Evolutionary conservation across 2,888 invertebrate genomes (phyloP).

Genomic region (Tinea pellionella): DNA sequence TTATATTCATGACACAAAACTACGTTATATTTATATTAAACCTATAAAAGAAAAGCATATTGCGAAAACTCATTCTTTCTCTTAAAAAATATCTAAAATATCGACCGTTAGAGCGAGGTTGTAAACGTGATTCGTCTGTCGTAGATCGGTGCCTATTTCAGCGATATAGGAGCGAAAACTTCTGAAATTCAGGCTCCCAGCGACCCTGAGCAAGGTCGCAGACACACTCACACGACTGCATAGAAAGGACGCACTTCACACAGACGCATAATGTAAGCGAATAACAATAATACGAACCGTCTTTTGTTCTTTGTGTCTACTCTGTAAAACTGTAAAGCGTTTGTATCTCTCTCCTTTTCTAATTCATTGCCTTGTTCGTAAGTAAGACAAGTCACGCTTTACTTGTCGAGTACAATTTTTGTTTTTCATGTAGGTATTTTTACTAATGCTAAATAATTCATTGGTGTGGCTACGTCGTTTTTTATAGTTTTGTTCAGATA

Average conservation of each 20-base stretch:
- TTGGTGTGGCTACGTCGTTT: no score
- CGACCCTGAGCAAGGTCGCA: slow-evolving; percentile 64
- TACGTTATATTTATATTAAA: no score
- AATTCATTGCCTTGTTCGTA: no score
- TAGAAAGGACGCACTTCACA: slow-evolving; percentile 29
- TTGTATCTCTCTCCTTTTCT: no score
- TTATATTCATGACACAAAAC: not conserved
- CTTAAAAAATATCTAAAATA: not conserved
- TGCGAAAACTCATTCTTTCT: not conserved
- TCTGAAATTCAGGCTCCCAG: slow-evolving; percentile 32
- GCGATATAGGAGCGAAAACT: not conserved
- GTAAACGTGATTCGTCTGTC: slow-evolving; percentile 7
- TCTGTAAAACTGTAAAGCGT: no score
- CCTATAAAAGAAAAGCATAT: not conserved
- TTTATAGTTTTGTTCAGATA: no score
- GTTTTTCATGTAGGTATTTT: no score
- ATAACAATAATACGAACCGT: not conserved
- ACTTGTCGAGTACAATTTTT: no score
- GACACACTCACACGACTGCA: slow-evolving; percentile 34
- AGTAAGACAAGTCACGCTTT: no score
- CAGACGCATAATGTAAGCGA: slow-evolving; percentile 20
- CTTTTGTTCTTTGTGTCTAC: not conserved
- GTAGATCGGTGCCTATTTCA: not conserved
- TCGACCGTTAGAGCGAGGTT: not conserved
- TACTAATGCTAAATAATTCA: no score